Base-by-base conservation (phyloP, 64 coral and sea anemone species). In the Anthopleura sola region DNA sequence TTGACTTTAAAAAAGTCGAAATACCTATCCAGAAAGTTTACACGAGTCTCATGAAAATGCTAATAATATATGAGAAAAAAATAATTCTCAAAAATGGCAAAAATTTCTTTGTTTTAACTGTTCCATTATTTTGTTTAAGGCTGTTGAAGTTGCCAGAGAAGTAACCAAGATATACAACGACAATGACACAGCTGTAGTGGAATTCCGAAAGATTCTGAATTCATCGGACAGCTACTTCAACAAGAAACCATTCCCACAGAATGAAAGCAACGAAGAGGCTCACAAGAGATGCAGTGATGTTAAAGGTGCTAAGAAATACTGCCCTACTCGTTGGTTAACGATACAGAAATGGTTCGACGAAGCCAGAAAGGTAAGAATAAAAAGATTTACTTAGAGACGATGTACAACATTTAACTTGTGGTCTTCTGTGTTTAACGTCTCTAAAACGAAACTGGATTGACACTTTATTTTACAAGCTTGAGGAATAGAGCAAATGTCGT, bases 311-410 rank as follows among this genome's bases (percentile, higher is more conserved):
- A 88, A 88, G 36, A 95, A 88, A 64, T 75, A 95, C 54, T 95
- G 93, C 47, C 93, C 93, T 20, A 82, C 36, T 46, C 86, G 93
- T 40, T 95, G 93, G 93, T 85, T 81, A 29, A 89, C 93, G 11
- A 74, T 95, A 36, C 81, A 95, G 66, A 79, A 84, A 23, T 95
- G 93, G 93, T 91, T 95, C 55, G 21, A 84, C 16, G 93, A 95
- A 80, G 60, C 93, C 5, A 91, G 83, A 75, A 95, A 95, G 93
- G 93, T 88, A 75, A 85, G 1, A 10, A 6, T 56, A 20, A 0
- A 56, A 56, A 2, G 16, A 20, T 21, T 56, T 56, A 56, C n/a
- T n/a, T 20, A 56, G 16, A 56, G 14, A 3, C 14, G 19, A 20
- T 56, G 16, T 20, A 21, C 0, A 56, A 56, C 17, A 8, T 6